Conservation (phyloP, 2,797 vertebrate genomes). For the Denticeps clupeoides region DNA sequence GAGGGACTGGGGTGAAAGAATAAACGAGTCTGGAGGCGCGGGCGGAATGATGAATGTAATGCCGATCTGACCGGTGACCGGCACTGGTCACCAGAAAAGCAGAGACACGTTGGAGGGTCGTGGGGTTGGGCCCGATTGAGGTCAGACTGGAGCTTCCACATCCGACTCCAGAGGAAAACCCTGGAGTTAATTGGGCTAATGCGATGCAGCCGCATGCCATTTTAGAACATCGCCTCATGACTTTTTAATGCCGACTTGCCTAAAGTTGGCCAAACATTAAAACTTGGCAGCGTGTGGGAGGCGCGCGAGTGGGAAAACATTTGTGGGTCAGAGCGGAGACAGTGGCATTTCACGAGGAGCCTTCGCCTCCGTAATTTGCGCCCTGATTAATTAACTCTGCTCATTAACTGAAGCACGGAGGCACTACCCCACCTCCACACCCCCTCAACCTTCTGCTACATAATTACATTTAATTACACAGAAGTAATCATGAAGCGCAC, state of each 20-base stretch:
- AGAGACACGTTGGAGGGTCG: too few species aligned
- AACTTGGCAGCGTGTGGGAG: too few species aligned
- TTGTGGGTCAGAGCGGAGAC: slow-evolving; percentile 6
- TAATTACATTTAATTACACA: slow-evolving; percentile 11
- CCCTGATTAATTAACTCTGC: slow-evolving; percentile 4
- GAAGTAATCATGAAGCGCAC: slow-evolving; percentile 5
- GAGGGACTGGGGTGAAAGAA: too few species aligned
- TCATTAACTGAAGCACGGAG: slow-evolving; percentile 7
- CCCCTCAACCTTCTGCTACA: neutral
- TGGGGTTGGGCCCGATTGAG: too few species aligned
- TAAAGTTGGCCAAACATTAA: slow-evolving; percentile 5
- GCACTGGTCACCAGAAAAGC: too few species aligned
- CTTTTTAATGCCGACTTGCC: slow-evolving; percentile 18
- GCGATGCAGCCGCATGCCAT: slow-evolving; percentile 18
- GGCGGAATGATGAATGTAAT: too few species aligned
- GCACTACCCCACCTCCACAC: neutral
- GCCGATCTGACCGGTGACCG: too few species aligned
- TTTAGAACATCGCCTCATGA: slow-evolving; percentile 20
- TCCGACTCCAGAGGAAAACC: neutral
- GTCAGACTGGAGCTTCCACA: too few species aligned
- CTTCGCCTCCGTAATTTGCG: neutral
- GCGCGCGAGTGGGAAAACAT: neutral
- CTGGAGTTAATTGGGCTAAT: slow-evolving; percentile 21
- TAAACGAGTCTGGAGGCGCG: too few species aligned
- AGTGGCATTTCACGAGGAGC: slow-evolving; percentile 1